Evolutionary conservation across 2,113 vertebrate species (phyloP).

Genomic region (Machaerirhynchus nigripectus): DNA sequence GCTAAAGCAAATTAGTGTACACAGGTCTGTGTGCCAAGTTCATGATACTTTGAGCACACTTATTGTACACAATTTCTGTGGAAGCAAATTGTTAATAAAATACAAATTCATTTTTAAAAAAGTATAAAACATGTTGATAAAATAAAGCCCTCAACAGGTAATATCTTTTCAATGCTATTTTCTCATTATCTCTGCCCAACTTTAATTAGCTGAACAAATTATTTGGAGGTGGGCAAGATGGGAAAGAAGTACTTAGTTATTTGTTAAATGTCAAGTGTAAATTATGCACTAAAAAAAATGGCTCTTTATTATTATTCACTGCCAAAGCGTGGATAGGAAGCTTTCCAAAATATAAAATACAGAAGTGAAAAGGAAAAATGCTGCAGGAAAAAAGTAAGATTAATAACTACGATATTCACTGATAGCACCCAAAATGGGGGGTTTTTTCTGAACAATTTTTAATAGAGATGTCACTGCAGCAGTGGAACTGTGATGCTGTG

Average conservation of each 20-base stretch:
- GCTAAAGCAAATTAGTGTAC: not conserved
- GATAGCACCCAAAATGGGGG: not conserved
- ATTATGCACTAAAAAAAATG: not conserved
- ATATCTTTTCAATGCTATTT: not conserved
- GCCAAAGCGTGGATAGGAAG: not conserved
- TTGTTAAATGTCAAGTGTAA: not conserved
- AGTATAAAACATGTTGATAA: not conserved
- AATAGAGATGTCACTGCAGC: not conserved
- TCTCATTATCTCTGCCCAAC: not conserved
- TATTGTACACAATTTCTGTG: not conserved
- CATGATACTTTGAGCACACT: not conserved
- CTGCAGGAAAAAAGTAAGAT: not conserved
- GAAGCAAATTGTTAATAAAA: not conserved
- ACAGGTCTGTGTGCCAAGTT: not conserved
- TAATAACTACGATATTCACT: not conserved
- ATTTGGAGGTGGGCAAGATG: not conserved
- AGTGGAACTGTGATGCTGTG: not conserved
- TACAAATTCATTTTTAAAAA: rapidly evolving
- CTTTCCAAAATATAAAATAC: not conserved
- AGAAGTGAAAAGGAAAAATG: not conserved
- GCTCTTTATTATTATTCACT: not conserved
- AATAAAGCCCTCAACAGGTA: not conserved
- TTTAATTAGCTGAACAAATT: not conserved
- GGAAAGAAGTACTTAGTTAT: not conserved
- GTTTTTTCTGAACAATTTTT: not conserved